Base-by-base conservation (phyloP, 2,113 vertebrate genomes). In the Anoplopoma fimbria region DNA sequence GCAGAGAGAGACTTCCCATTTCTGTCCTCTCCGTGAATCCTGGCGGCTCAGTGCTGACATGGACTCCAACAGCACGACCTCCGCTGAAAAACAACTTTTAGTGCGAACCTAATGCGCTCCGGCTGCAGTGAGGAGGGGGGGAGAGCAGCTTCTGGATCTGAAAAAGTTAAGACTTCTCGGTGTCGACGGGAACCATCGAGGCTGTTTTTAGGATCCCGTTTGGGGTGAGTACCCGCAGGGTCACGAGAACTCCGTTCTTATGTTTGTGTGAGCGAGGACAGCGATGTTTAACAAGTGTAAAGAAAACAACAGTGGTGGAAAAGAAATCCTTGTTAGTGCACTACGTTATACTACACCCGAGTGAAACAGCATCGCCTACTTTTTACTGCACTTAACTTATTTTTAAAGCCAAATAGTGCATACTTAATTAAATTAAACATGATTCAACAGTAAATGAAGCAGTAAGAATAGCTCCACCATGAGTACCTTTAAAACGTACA, bases 1-100 rank as follows among this genome's bases (percentile, higher is more conserved):
- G 79, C 71, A 58, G 2, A 9, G 2, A 9, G 36, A 15, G 27
- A 86, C 87, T 87, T 85, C 87, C 88, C 74, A 73, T 58, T 74
- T 70, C 51, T 64, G 42, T 31, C 33, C 0, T 15, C 21, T 40
- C 36, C 34, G 3, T 42, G 68, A 27, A 0, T 25, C 33, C 38
- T n/a, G 49, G n/a, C n/a, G 25, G 34, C 69, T 23, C 58, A 4
- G 19, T 17, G 69, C 2, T 6, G 25, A 47, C 47, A 61, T 79
- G 82, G 82, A 42, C 58, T 42, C 49, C 57, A 0, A 1, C 64
- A 0, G 3, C 58, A 2, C 53, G 4, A 9, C 57, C 0, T 17
- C 4, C 1, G 12, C 7, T 0, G 49, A 7, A 10, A n/a, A 31
- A 27, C 15, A 47, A 47, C 57, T 64, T 45, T 5, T 6, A 31